These are phyloP conservation scores for Tribolium madens DNA, from an alignment of 1,140 invertebrate genomes.

Conservation along the genomic window DNA sequence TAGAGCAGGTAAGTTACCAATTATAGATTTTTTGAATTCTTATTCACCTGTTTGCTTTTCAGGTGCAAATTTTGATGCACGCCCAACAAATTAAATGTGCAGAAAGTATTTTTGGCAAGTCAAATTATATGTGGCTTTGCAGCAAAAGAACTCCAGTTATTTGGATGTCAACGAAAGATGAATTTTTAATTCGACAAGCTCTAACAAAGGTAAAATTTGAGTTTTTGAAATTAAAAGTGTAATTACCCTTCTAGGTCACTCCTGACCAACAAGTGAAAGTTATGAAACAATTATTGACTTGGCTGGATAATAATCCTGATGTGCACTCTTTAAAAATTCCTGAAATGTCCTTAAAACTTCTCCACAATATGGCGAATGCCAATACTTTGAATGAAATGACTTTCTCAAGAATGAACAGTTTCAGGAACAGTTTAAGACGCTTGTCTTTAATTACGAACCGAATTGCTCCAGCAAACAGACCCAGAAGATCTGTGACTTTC, in stretches of 20 bases:
- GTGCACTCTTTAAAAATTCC: conserved; percentile 53
- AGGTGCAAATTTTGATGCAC: conserved; percentile 60
- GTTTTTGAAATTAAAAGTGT: neutral
- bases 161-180: conserved; percentile 56
- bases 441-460: conserved; percentile 52
- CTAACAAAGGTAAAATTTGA: conserved; percentile 52
- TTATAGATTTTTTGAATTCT: neutral
- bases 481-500: conserved; percentile 52
- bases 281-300: conserved; percentile 55
- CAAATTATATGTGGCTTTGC: conserved; percentile 59
- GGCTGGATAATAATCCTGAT: conserved; percentile 56
- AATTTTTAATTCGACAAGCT: conserved; percentile 56
- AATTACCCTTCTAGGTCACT: conserved; percentile 53
- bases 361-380: conserved; percentile 48
- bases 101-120: conserved; percentile 54
- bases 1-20: conserved; percentile 51
- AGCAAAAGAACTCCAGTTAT: conserved; percentile 53
- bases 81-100: conserved; percentile 57
- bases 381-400: conserved; percentile 52
- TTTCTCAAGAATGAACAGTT: conserved; percentile 57
- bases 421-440: conserved; percentile 56
- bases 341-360: conserved; percentile 53
- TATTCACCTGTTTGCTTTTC: neutral
- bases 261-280: conserved; percentile 56
- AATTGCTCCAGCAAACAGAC: conserved; percentile 32